Base-by-base conservation (phyloP, 2,797 vertebrate genomes). In the Parauchenoglanis punctatus region DNA sequence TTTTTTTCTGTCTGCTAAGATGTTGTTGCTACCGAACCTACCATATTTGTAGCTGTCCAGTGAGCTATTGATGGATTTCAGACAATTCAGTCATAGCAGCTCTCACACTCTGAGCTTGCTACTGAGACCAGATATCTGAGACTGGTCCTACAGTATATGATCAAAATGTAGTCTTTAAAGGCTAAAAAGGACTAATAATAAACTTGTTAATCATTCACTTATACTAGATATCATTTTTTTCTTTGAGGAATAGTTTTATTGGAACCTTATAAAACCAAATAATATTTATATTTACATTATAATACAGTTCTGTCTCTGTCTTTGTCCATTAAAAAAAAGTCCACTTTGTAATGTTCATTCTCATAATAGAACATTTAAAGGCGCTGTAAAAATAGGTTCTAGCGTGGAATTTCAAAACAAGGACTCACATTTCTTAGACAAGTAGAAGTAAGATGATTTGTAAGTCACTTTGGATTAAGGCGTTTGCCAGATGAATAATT, bases 401-500 rank as follows among this genome's bases (percentile, higher is more conserved):
- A 20, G 44, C 61, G 13, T 28, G 61, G n/a, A 28, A 28, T 28
- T 61, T 68, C 81, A 68, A 67, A 67, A 83, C 46, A 12, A 52
- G 63, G 61, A 31, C 61, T 82, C 44, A 25, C 25, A 82, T 82
- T 65, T 82, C 63, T 18, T 68, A 52, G 81, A 68, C 67, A 67
- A 31, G 67, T 17, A 82, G 23, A 82, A 46, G 40, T 44, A 28
- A 67, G 44, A 68, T 6, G 35, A 61, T 81, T 81, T 81, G 58
- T 17, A 54, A 83, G 46, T 83, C 81, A 67, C 44, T 83, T 67
- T 54, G 81, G 81, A 68, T 54, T 83, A 68, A 83, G 81, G 63
- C 11, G 17, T 56, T 63, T 52, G 11, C 56, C 77, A 52, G 17
- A 83, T 83, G 46, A 83, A 81, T 88, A 84, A 90, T 83, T 88